Conservation (phyloP, 2,113 vertebrate genomes). For the Oxyura jamaicensis region DNA sequence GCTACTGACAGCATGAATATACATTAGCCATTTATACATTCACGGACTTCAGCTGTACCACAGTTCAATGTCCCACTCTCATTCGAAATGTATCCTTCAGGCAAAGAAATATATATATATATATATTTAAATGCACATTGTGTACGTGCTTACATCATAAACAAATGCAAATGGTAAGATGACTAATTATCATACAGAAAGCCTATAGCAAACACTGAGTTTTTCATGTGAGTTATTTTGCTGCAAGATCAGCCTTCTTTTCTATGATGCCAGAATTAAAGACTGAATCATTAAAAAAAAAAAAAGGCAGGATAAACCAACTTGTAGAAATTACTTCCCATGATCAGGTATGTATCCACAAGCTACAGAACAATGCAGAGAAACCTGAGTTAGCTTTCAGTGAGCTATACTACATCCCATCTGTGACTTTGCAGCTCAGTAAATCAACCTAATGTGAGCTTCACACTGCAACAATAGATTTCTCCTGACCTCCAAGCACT, state of each 20-base stretch:
- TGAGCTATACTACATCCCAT: background rate
- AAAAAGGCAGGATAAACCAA: background rate
- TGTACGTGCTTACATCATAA: background rate
- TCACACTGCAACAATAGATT: background rate
- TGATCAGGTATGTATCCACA: background rate
- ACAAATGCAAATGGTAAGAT: background rate
- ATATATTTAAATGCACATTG: background rate
- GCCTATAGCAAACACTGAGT: background rate
- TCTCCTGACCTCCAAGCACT: slow-evolving; percentile 15
- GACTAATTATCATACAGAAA: background rate
- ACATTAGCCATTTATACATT: slow-evolving; percentile 28
- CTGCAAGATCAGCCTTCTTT: background rate
- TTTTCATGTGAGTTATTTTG: background rate
- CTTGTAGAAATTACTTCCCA: background rate
- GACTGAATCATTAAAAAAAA: background rate
- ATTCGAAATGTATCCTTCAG: slow-evolving; percentile 18
- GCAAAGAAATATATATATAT: background rate
- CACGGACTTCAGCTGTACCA: background rate
- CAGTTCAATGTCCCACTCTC: background rate
- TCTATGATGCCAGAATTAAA: background rate
- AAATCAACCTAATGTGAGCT: slow-evolving; percentile 26
- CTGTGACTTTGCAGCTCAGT: background rate
- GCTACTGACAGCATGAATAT: slow-evolving; percentile 25
- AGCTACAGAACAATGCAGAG: background rate
- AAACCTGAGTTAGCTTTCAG: background rate